A percentile compares a stretch with the other conserved stretches of the same genome.
Evolutionary conservation across 2,797 vertebrate species (phyloP).

Genomic region (Sebastes cheni): DNA sequence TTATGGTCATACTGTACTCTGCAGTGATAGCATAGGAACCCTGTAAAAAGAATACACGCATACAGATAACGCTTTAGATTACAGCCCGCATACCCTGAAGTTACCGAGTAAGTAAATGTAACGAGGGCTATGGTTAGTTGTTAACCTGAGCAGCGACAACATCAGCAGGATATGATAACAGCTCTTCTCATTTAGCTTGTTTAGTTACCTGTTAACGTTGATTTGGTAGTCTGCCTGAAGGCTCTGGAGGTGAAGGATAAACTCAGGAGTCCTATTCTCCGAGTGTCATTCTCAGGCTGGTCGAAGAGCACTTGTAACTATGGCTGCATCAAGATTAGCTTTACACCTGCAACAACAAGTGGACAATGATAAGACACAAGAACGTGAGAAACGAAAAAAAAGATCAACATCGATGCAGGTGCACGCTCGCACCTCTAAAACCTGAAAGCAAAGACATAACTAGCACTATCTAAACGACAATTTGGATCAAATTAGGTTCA

Average conservation of each 20-base stretch:
- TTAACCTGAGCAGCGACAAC: not conserved
- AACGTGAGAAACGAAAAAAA: not conserved
- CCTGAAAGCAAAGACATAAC: not conserved
- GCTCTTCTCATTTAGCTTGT: not conserved
- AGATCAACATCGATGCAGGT: not conserved
- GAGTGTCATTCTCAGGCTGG: constrained; percentile 60
- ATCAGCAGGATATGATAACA: not conserved
- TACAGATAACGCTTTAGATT: not conserved
- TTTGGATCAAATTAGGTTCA: not conserved
- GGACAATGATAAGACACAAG: not conserved
- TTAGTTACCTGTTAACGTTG: constrained; percentile 73
- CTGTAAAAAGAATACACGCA: not conserved
- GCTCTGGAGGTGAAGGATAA: constrained; percentile 22
- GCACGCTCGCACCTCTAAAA: not conserved
- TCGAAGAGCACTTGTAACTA: constrained; percentile 49
- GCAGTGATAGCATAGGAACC: not conserved
- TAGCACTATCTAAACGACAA: not conserved
- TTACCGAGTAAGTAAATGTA: not conserved
- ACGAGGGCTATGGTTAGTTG: not conserved
- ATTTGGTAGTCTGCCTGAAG: constrained; percentile 57
- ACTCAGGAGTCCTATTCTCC: constrained; percentile 47
- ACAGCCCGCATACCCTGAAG: not conserved
- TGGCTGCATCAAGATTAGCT: constrained; percentile 31
- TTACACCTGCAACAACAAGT: constrained; percentile 58
- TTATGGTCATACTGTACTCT: not conserved